Conservation (phyloP, 2,797 vertebrate species). For the Notolabrus celidotus region DNA sequence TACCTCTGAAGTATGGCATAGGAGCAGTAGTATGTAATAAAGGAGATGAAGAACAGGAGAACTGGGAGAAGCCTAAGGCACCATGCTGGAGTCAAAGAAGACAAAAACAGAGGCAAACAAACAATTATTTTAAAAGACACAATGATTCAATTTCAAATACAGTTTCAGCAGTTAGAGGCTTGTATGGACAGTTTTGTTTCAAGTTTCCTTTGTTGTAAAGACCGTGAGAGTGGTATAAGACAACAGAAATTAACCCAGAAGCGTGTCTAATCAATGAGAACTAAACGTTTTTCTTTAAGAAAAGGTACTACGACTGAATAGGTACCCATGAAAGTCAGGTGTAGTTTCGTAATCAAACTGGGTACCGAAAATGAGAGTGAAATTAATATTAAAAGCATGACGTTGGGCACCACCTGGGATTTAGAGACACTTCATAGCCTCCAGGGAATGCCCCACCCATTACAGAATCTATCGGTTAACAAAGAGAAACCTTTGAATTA, state of each 20-base stretch:
- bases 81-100: constrained; percentile 72
- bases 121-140: background rate
- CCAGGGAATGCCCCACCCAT: background rate
- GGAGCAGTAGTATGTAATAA: constrained; percentile 82
- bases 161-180: background rate
- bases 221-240: too few species aligned
- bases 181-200: background rate
- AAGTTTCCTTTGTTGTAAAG: background rate
- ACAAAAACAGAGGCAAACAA: constrained; percentile 36
- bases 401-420: background rate
- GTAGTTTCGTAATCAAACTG: background rate
- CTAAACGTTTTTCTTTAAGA: fast-evolving
- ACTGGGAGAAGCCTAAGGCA: constrained; percentile 77
- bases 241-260: too few species aligned
- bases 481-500: background rate
- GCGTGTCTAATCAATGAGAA: background rate
- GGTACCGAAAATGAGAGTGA: constrained; percentile 27
- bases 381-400: background rate
- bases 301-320: background rate
- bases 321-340: background rate
- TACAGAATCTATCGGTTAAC: background rate
- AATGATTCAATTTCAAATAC: background rate
- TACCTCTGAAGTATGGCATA: constrained; percentile 78
- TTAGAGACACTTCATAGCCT: background rate
- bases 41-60: constrained; percentile 74